Evolutionary conservation across 2,797 vertebrate genomes (phyloP), one percentile per base, ranked within the genome.

Genomic region (Alca torda): DNA sequence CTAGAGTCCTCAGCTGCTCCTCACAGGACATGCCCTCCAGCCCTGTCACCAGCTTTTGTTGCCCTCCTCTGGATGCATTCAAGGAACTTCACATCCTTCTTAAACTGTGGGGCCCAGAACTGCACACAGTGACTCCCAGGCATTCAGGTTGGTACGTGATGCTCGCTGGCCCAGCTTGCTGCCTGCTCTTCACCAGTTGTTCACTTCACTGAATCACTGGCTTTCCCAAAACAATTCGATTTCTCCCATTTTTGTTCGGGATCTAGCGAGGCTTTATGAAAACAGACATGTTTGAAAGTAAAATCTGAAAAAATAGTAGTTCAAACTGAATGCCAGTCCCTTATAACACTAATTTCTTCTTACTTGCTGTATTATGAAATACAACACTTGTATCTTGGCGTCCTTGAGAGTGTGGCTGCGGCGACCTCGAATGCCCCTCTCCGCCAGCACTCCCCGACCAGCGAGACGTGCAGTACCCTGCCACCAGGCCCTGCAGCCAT

Each of bases 351-450:
- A 24, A 41, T 92, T 93, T 67, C 60, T 56, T 79, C 64, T 74
- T 95, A 92, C 93, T 80, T 89, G 93, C 56, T 80, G 60, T 59
- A 28, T 85, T 96, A 63, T 83, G 84, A 83, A 91, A 89, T 82
- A 53, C 59, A 87, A 37, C 41, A 54, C 87, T 94, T 94, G 48
- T 89, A 18, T 87, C 72, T 85, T 45, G 5, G 72, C 1, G 35
- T 96, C 87, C 92, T 96, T 91, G 82, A 87, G 81, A 85, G 82
- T 80, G 80, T 92, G 94, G 81, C 90, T 87, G 81, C 65, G 23
- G 84, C 73, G 56, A 80, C 48, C 78, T 91, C 0, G 1, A 69
- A 20, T 77, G 72, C 18, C 75, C 56, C 72, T 72, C 90, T 90
- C 31, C 0, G 3, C 63, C 77, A 92, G 77, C 25, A 1, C 67